Conservation (phyloP, 2,797 vertebrate genomes). For the Chanos chanos region DNA sequence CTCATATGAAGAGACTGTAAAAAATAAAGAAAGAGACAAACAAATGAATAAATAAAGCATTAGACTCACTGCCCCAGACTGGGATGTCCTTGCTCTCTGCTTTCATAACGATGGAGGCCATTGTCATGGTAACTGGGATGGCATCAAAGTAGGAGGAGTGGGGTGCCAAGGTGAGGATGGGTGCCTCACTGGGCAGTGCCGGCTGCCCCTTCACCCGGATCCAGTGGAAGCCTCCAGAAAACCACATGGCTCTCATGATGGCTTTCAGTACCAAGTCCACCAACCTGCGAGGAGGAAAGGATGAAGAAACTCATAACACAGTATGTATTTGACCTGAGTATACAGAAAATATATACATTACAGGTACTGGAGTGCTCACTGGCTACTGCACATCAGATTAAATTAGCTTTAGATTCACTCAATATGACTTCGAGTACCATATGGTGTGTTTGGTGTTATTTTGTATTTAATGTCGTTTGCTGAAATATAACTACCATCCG, state of each 20-base stretch:
- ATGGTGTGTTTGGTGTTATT: too few species aligned
- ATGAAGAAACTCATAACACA: too few species aligned
- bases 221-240: constrained; percentile 94
- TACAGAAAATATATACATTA: background rate
- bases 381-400: too few species aligned
- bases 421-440: too few species aligned
- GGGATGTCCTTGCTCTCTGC: constrained; percentile 98
- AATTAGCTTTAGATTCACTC: too few species aligned
- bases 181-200: constrained; percentile 84
- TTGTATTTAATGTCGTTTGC: too few species aligned
- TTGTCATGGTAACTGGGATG: constrained; percentile 97
- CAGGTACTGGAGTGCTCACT: too few species aligned
- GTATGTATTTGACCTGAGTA: background rate
- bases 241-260: constrained; percentile 98
- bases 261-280: constrained; percentile 85
- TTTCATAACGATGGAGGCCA: constrained; percentile 98
- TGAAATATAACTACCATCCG: too few species aligned
- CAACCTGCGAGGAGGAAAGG: constrained; percentile 63
- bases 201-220: constrained; percentile 88
- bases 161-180: constrained; percentile 90
- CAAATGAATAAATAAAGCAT: background rate
- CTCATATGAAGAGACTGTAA: background rate
- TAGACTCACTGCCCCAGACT: constrained; percentile 96
- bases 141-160: constrained; percentile 98
- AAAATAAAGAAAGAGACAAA: background rate